phyloP scores from a whole-genome alignment of 2,797 vertebrate species.

The Acipenser oxyrinchus region DNA sequence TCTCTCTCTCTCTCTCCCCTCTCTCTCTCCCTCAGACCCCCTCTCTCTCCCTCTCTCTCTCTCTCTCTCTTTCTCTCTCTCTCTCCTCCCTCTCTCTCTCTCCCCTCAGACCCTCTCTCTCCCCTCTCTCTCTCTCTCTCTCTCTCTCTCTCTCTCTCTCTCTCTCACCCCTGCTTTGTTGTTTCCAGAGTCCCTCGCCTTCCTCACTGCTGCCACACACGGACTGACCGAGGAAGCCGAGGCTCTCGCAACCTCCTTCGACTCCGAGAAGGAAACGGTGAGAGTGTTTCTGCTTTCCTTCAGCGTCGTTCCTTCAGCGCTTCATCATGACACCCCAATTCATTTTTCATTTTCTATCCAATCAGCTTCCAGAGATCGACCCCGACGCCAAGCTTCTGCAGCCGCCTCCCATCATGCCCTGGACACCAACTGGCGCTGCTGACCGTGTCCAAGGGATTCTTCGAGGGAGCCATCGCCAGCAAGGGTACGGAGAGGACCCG shows the following conservation, averaged over 20 bases:
- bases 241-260: constrained; percentile 81
- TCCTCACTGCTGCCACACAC: constrained; percentile 88
- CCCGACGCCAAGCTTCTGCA: constrained; percentile 79
- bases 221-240: constrained; percentile 90
- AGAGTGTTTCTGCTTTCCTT: constrained; percentile 21
- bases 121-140: not conserved
- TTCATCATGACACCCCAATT: not conserved
- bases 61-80: no score
- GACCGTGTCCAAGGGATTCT: constrained; percentile 93
- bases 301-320: not conserved
- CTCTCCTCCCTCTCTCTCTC: no score
- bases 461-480: constrained; percentile 81
- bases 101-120: no score
- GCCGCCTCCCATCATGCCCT: constrained; percentile 91
- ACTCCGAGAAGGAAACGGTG: constrained; percentile 87
- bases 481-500: constrained; percentile 61
- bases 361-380: constrained; percentile 84
- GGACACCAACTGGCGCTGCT: constrained; percentile 96
- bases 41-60: no score
- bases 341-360: not conserved
- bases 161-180: constrained; percentile 7
- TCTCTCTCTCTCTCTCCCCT: constrained; percentile 2
- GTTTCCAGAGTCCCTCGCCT: constrained; percentile 85
- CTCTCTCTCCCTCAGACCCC: not conserved
- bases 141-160: not conserved